These are phyloP conservation scores for Andrena praecox DNA, from an alignment of 2,888 invertebrate genomes.

Conservation along the genomic window DNA sequence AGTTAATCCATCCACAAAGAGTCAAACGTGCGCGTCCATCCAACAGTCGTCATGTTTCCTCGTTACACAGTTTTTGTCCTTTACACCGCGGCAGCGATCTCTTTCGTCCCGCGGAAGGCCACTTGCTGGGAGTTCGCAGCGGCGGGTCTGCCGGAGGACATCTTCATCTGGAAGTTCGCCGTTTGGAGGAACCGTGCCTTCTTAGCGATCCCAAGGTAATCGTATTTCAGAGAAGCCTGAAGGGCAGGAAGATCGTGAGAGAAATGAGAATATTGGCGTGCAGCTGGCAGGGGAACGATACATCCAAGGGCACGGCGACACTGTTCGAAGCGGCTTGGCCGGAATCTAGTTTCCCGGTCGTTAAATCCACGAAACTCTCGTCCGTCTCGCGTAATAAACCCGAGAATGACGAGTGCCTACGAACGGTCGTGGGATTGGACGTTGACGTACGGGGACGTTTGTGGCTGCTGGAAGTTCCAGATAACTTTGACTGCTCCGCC, in stretches of 20 bases:
- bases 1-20: background rate
- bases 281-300: slow-evolving; percentile 23
- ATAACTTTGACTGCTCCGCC: slow-evolving; percentile 77
- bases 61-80: background rate
- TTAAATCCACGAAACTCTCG: slow-evolving; percentile 6
- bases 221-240: background rate
- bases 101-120: background rate
- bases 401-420: slow-evolving; percentile 40
- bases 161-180: slow-evolving; percentile 80
- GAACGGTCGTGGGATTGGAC: slow-evolving; percentile 83
- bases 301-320: slow-evolving; percentile 2
- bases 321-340: slow-evolving; percentile 54
- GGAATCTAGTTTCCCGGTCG: slow-evolving; percentile 28
- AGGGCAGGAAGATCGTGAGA: background rate
- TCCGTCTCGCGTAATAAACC: background rate
- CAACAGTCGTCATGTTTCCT: slow-evolving; percentile 1
- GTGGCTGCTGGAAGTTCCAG: slow-evolving; percentile 85
- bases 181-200: slow-evolving; percentile 84
- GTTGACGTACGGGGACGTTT: slow-evolving; percentile 83
- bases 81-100: background rate
- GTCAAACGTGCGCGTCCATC: no score
- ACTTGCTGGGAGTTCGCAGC: slow-evolving; percentile 58
- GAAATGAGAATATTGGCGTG: background rate
- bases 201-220: slow-evolving; percentile 83
- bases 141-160: slow-evolving; percentile 64